Conservation (phyloP, 2,113 vertebrate species). For the Phalacrocorax pelagicus region DNA sequence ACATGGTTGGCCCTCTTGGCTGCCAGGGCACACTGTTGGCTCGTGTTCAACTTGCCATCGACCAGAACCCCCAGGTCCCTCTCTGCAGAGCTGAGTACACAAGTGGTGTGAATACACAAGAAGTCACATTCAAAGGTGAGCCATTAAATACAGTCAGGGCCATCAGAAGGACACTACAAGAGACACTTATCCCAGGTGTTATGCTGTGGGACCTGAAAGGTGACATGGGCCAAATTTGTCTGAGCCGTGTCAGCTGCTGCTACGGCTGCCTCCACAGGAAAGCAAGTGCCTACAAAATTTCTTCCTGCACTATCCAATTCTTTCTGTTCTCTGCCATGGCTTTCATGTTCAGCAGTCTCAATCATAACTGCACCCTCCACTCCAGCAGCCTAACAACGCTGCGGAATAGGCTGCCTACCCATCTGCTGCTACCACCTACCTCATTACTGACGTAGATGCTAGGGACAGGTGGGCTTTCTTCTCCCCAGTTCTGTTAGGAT, state of each 20-base stretch:
- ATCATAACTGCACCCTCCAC: not conserved
- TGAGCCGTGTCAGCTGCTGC: not conserved
- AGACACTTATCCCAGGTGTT: not conserved
- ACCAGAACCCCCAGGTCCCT: no score
- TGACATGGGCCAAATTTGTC: accelerated
- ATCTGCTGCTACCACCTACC: not conserved
- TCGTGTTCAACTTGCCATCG: no score
- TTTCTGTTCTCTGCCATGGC: not conserved
- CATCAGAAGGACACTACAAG: not conserved
- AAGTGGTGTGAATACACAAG: not conserved
- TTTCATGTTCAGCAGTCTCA: not conserved
- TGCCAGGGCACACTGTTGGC: no score
- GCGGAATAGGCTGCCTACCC: not conserved
- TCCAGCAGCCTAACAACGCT: not conserved
- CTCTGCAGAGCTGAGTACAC: no score
- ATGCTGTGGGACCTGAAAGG: not conserved
- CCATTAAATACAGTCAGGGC: not conserved
- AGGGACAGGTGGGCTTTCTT: not conserved
- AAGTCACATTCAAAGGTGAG: not conserved
- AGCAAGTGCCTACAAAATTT: not conserved
- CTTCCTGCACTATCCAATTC: not conserved
- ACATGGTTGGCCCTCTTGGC: no score
- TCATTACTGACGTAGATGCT: not conserved
- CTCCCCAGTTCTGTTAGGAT: not conserved
- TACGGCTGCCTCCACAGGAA: not conserved